Evolutionary conservation across 2,113 vertebrate genomes (phyloP).

Genomic region (Salvelinus alpinus): DNA sequence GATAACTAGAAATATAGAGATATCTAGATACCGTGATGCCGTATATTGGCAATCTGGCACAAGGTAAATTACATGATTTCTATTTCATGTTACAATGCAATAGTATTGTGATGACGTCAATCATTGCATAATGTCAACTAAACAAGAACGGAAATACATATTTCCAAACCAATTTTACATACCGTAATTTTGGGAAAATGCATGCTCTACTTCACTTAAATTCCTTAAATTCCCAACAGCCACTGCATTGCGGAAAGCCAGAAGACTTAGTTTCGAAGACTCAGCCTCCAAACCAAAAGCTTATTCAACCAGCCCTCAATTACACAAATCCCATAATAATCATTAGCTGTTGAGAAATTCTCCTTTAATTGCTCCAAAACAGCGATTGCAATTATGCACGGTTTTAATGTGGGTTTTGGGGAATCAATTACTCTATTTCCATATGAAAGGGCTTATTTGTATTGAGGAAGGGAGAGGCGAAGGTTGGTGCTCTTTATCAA

Average conservation of each 20-base stretch:
- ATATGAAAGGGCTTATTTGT: slow-evolving; percentile 53
- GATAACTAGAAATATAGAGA: slow-evolving; percentile 22
- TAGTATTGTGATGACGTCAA: not conserved
- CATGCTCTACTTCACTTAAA: slow-evolving; percentile 6
- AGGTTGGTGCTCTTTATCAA: slow-evolving; percentile 12
- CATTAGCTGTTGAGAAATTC: slow-evolving; percentile 66
- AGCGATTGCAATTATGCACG: slow-evolving; percentile 58
- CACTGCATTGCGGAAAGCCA: not conserved
- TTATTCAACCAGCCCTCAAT: slow-evolving; percentile 68
- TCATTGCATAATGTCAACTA: not conserved
- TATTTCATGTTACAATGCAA: not conserved
- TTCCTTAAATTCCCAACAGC: slow-evolving; percentile 24
- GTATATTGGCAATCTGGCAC: too few relatives aligned
- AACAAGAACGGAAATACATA: not conserved
- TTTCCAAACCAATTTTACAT: not conserved
- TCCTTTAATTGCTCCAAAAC: slow-evolving; percentile 58
- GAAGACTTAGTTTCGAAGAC: slow-evolving; percentile 33
- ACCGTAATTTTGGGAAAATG: slow-evolving; percentile 21
- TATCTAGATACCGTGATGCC: slow-evolving; percentile 11
- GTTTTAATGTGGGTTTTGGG: slow-evolving; percentile 67
- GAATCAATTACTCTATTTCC: slow-evolving; percentile 66
- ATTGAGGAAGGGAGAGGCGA: slow-evolving; percentile 31
- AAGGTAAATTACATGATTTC: too few relatives aligned
- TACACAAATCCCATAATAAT: slow-evolving; percentile 71
- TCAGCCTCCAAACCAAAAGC: slow-evolving; percentile 36